Evolutionary conservation across 2,888 invertebrate genomes (phyloP).

Genomic region (Apoda limacodes): DNA sequence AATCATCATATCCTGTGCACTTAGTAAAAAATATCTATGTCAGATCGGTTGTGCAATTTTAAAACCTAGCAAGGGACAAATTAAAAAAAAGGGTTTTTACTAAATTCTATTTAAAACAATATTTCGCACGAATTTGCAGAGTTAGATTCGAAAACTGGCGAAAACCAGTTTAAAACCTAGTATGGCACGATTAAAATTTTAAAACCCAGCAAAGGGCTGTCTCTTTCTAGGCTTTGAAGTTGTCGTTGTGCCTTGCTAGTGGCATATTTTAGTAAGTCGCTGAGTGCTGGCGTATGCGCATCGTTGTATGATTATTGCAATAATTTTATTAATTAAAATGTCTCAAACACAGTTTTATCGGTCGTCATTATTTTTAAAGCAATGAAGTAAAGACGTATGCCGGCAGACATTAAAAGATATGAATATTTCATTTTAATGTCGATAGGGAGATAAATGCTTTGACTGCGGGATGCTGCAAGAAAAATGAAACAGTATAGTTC

Average conservation of each 20-base stretch:
- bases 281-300: no score
- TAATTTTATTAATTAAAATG: no score
- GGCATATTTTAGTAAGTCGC: no score
- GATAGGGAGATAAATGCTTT: slow-evolving; percentile 9
- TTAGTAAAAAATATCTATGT: no score
- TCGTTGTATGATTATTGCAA: no score
- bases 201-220: no score
- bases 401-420: slow-evolving; percentile 10
- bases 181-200: no score
- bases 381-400: slow-evolving; percentile 8
- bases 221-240: no score
- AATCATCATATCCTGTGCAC: no score
- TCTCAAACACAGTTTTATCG: background rate
- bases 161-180: no score
- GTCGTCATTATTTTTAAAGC: background rate
- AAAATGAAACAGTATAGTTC: slow-evolving; percentile 9
- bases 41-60: slow-evolving; percentile 3
- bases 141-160: background rate
- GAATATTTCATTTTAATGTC: slow-evolving; percentile 11
- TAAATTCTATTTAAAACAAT: slow-evolving; percentile 2
- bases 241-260: no score
- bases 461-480: slow-evolving; percentile 6
- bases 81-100: slow-evolving; percentile 4
- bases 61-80: slow-evolving; percentile 8
- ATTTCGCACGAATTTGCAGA: slow-evolving; percentile 4